Conservation (phyloP, 2,888 invertebrate species). For the Odontocerum albicorne region DNA sequence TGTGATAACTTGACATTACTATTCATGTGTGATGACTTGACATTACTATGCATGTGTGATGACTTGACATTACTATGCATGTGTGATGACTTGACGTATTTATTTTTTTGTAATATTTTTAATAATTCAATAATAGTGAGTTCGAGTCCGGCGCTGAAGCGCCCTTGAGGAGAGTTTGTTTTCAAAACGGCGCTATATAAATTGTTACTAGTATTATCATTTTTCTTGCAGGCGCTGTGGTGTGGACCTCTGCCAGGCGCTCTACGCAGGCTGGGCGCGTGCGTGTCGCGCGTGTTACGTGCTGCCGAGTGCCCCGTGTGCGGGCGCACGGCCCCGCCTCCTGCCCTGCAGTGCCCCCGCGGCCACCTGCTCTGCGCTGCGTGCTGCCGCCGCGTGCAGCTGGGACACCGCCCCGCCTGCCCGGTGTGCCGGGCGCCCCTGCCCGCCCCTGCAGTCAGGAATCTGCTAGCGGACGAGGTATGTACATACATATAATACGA, state of each 20-base stretch:
- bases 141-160: not conserved
- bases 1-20: too few relatives aligned
- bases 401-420: conserved; percentile 21
- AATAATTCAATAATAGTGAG: not conserved
- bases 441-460: conserved; percentile 10
- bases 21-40: too few relatives aligned
- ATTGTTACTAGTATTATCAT: too few relatives aligned
- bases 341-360: conserved; percentile 29
- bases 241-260: conserved; percentile 31
- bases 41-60: too few relatives aligned
- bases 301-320: conserved; percentile 33
- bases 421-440: conserved; percentile 31
- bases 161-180: not conserved
- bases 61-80: too few relatives aligned
- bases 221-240: conserved; percentile 24
- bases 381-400: conserved; percentile 18
- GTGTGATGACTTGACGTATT: too few relatives aligned
- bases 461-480: conserved; percentile 33
- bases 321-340: conserved; percentile 24
- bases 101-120: too few relatives aligned
- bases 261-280: conserved; percentile 23
- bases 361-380: conserved; percentile 31
- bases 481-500: too few relatives aligned
- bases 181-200: too few relatives aligned
- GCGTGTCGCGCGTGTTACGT: conserved; percentile 23